Percentiles rank a stretch among this genome's conserved stretches.
These are phyloP conservation scores for Opisthocomus hoazin DNA, from an alignment of 2,113 vertebrate species.

Conservation along the genomic window DNA sequence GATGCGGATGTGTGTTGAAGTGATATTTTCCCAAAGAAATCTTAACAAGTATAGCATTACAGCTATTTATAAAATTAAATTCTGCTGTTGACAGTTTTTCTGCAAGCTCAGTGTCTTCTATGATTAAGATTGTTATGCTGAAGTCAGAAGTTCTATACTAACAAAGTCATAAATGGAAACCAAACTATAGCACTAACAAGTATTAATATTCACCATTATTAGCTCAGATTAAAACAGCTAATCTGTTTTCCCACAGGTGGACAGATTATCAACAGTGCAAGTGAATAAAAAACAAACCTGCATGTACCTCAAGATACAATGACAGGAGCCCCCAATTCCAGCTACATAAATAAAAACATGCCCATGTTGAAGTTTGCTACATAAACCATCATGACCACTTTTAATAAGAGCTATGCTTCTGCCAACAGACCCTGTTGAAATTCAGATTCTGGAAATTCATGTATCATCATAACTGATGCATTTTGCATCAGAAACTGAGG, in stretches of 20 bases:
- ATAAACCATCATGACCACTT: neutral
- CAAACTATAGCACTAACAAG: neutral
- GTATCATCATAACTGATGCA: neutral
- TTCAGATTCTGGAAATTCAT: neutral
- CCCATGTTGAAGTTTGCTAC: neutral
- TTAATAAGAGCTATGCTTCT: neutral
- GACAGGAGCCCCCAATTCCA: neutral
- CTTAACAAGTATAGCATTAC: neutral
- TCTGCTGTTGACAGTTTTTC: neutral
- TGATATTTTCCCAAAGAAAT: neutral
- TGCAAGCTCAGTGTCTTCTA: neutral
- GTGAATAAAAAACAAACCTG: neutral
- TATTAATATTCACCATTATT: neutral
- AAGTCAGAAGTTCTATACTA: slow-evolving; percentile 11
- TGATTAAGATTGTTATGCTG: neutral
- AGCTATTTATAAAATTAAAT: slow-evolving; percentile 3
- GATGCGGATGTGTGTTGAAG: neutral
- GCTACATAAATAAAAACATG: neutral
- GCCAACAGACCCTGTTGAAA: neutral
- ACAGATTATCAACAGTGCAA: neutral
- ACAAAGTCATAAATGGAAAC: neutral
- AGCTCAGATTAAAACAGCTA: neutral
- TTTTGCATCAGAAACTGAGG: neutral
- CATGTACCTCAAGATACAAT: neutral
- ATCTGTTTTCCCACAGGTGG: neutral